Conservation (phyloP, 2,113 vertebrate species). For the Neotoma lepida region DNA sequence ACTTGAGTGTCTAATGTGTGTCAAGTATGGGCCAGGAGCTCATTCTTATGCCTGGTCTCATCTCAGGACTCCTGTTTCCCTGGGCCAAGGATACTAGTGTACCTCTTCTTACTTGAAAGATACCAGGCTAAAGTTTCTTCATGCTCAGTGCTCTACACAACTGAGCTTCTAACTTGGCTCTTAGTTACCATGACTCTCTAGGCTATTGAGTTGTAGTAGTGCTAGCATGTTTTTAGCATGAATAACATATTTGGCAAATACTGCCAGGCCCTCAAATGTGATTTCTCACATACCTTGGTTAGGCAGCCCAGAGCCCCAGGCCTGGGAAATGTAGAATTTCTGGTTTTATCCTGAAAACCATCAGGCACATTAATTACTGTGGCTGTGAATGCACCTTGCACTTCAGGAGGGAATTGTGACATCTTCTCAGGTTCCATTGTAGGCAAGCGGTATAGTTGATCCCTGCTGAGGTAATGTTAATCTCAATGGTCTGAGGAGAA, state of each 20-base stretch:
- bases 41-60: not conserved
- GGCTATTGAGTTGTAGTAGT: fast-evolving
- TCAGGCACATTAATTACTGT: not conserved
- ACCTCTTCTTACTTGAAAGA: not conserved
- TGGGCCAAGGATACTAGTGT: not conserved
- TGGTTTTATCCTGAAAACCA: not conserved
- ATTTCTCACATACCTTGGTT: not conserved
- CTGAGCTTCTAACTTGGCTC: not conserved
- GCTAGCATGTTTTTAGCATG: not conserved
- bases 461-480: not conserved
- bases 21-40: not conserved
- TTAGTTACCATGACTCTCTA: not conserved
- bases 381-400: not conserved
- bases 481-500: too few species aligned
- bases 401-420: not conserved
- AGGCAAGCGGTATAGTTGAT: not conserved
- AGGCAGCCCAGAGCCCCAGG: not conserved
- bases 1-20: not conserved
- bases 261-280: not conserved
- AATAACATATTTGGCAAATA: not conserved
- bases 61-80: not conserved
- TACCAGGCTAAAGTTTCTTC: not conserved
- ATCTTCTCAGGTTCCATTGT: too few species aligned
- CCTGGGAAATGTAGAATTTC: not conserved
- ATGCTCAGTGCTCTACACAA: not conserved